Evolutionary conservation across 2,888 invertebrate genomes (phyloP).

Genomic region (Brachypalpus laphriformis): DNA sequence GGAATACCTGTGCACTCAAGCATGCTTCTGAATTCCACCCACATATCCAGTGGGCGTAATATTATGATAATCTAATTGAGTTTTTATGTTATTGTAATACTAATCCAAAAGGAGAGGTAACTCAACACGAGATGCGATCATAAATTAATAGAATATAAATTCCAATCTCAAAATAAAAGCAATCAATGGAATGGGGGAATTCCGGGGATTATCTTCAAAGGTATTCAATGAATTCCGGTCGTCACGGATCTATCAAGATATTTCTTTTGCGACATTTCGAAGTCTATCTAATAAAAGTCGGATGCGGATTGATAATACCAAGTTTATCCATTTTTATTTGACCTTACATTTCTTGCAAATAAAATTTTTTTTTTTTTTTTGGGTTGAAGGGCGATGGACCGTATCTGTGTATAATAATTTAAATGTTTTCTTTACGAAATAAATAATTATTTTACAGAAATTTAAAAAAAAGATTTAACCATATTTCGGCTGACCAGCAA

Average conservation of each 20-base stretch:
- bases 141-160: slow-evolving; percentile 1
- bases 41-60: background rate
- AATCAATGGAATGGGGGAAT: background rate
- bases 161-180: background rate
- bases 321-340: too few relatives aligned
- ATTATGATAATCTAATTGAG: slow-evolving; percentile 11
- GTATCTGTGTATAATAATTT: too few relatives aligned
- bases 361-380: too few relatives aligned
- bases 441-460: too few relatives aligned
- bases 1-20: background rate
- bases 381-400: too few relatives aligned
- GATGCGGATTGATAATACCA: too few relatives aligned
- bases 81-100: background rate
- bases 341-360: too few relatives aligned
- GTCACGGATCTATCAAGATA: background rate
- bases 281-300: background rate
- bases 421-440: too few relatives aligned
- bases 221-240: background rate
- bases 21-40: background rate
- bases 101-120: background rate
- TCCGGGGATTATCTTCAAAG: background rate
- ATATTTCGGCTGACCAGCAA: background rate
- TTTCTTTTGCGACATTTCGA: background rate
- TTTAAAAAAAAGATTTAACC: background rate
- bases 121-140: slow-evolving; percentile 1